A percentile compares a stretch with the other conserved stretches of the same genome.
phyloP scores from a whole-genome alignment of 2,113 vertebrate species.

The Corvus moneduloides region DNA sequence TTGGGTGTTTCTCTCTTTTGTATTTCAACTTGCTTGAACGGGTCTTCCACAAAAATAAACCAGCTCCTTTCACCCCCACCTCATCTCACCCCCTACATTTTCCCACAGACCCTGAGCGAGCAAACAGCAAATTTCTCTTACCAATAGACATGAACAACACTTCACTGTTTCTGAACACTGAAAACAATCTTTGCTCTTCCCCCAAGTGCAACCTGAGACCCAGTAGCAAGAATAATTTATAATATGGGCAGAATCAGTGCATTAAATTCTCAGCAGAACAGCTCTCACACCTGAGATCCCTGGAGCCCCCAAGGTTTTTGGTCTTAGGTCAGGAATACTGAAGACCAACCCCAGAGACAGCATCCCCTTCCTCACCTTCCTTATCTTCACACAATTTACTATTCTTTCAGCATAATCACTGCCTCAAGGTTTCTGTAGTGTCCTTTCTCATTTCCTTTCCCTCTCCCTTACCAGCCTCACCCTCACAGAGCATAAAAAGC shows the following conservation, averaged over 20 bases:
- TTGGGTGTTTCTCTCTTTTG: rapidly evolving
- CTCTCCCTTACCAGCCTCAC: not conserved
- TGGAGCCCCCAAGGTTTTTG: rapidly evolving
- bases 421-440: rapidly evolving
- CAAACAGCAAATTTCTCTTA: not conserved
- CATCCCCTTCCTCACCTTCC: not conserved
- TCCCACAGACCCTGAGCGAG: rapidly evolving
- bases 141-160: rapidly evolving
- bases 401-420: not conserved
- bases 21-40: not conserved
- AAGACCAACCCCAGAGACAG: not conserved
- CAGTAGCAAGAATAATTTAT: not conserved
- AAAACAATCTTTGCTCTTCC: not conserved
- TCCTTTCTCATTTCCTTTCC: not conserved
- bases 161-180: not conserved
- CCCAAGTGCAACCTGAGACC: not conserved
- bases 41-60: not conserved
- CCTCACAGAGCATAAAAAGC: rapidly evolving
- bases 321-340: not conserved
- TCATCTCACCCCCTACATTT: not conserved
- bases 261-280: not conserved
- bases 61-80: rapidly evolving
- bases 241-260: rapidly evolving
- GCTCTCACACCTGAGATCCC: not conserved
- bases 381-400: no score